Conservation (phyloP, 1,140 invertebrate genomes). For the Rhynchophorus ferrugineus region DNA sequence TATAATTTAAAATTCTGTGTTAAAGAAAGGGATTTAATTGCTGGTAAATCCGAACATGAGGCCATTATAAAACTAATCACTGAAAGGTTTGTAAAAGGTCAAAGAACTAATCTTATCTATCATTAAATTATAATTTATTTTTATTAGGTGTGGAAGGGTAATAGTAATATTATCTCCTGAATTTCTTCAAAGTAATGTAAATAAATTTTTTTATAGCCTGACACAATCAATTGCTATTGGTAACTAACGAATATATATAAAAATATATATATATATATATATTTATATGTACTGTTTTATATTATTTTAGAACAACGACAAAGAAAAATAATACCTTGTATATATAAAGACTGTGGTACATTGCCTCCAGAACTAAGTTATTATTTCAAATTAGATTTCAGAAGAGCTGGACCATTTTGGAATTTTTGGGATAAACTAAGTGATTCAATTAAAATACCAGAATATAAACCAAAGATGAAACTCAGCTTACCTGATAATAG, state of each 20-base stretch:
- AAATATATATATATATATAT: conserved; percentile 2
- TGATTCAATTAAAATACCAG: conserved; percentile 41
- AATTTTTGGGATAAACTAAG: conserved; percentile 56
- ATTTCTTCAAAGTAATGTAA: conserved; percentile 60
- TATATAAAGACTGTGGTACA: conserved; percentile 49
- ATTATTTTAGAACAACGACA: conserved; percentile 46
- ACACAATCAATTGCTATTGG: conserved; percentile 67
- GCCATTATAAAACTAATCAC: conserved; percentile 64
- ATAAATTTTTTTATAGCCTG: conserved; percentile 63
- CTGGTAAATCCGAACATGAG: conserved; percentile 59
- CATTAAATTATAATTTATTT: conserved; percentile 2
- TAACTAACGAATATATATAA: conserved; percentile 35
- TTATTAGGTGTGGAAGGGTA: conserved; percentile 55
- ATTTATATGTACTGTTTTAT: no score
- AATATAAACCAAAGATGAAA: neutral
- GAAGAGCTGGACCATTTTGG: conserved; percentile 44
- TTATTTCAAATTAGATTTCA: conserved; percentile 50
- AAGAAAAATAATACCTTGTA: conserved; percentile 59
- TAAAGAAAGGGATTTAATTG: conserved; percentile 59
- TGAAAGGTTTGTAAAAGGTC: conserved; percentile 39
- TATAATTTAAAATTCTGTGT: conserved; percentile 58
- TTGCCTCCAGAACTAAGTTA: conserved; percentile 51
- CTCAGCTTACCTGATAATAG: conserved; percentile 17
- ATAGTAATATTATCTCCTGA: conserved; percentile 64
- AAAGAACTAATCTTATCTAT: no score